Base-by-base conservation (phyloP, 2,888 invertebrate genomes). In the Oscheius sp. region DNA sequence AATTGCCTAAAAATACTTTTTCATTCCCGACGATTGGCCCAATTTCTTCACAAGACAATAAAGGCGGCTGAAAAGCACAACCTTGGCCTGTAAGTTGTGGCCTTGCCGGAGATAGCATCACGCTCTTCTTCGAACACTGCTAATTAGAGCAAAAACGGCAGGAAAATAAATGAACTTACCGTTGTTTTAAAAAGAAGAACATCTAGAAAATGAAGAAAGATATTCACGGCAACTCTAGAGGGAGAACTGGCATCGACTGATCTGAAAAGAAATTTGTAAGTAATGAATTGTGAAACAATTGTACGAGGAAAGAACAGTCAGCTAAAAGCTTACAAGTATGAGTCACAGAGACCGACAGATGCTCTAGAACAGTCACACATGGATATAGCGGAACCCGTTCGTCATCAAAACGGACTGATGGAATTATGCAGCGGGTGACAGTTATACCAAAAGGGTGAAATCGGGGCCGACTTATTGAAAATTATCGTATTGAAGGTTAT, bases 41-140 rank as follows among this genome's bases (percentile, higher is more conserved):
- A 41, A 41, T 41, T 41, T 41, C 20, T 41, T 41, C 20, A 14
- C n/a, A 41, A 20, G 20, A 20, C 14, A 14, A 26, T 28, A 26
- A 26, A 30, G 50, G 28, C 30, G 50, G 50, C 22, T 20, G 20
- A 47, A 24, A 47, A 33, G 54, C 32, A 32, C 54, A 54, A 33
- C 54, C 54, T 54, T 54, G 54, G 54, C 54, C 54, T 22, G 24
- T 59, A 41, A 59, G 44, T 38, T 20, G 36, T 30, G 59, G 26
- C 59, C 59, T 59, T 59, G 59, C 20, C 59, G 59, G 59, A 59
- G 59, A 59, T 59, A 59, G 28, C 59, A 59, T 59, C 59, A 44
- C 44, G 54, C 28, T 20, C 49, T n/a, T n/a, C 49, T 26, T 24
- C 30, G 38, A 38, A 20, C 44, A 17, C 28, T 41, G 30, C 41